Conservation (phyloP, 2,888 invertebrate genomes). For the Trichopria drosophilae region DNA sequence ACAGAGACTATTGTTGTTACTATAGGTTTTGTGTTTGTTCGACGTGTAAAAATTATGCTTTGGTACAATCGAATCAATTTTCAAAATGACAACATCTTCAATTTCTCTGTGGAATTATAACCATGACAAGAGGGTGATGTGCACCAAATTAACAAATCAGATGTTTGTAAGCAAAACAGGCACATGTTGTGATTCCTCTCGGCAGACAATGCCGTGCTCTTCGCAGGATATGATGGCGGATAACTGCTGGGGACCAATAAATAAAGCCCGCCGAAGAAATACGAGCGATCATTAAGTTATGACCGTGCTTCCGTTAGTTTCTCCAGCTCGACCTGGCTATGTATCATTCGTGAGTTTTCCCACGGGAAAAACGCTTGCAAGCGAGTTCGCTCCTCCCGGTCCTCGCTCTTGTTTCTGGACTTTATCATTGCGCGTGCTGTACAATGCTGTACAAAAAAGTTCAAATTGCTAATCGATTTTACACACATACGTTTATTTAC, state of each 20-base stretch:
- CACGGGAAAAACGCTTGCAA: constrained; percentile 32
- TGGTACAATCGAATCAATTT: too few relatives aligned
- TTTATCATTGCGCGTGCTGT: too few relatives aligned
- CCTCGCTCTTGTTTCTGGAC: constrained; percentile 5
- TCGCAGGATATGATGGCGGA: constrained; percentile 17
- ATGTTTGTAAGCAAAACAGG: too few relatives aligned
- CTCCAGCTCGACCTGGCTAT: constrained; percentile 24
- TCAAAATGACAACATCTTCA: neutral
- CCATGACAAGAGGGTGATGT: too few relatives aligned
- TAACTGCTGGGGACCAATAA: constrained; percentile 37
- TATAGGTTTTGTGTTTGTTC: too few relatives aligned
- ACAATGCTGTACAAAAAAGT: too few relatives aligned
- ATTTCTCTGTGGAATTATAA: neutral
- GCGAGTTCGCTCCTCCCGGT: constrained; percentile 4
- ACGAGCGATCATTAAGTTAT: constrained; percentile 43
- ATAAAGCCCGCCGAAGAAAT: constrained; percentile 37
- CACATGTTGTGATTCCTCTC: constrained; percentile 1
- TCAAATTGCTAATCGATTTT: too few relatives aligned
- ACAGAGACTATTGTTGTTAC: too few relatives aligned
- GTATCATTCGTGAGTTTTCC: constrained; percentile 40
- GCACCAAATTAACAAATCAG: too few relatives aligned
- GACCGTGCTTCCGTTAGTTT: constrained; percentile 35
- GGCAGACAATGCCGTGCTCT: constrained; percentile 7
- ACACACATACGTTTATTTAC: too few relatives aligned
- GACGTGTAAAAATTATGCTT: too few relatives aligned